Percentiles rank a stretch among this genome's conserved stretches.
These are phyloP conservation scores for Platypus cylindrus DNA, from an alignment of 2,888 invertebrate genomes.

Conservation along the genomic window DNA sequence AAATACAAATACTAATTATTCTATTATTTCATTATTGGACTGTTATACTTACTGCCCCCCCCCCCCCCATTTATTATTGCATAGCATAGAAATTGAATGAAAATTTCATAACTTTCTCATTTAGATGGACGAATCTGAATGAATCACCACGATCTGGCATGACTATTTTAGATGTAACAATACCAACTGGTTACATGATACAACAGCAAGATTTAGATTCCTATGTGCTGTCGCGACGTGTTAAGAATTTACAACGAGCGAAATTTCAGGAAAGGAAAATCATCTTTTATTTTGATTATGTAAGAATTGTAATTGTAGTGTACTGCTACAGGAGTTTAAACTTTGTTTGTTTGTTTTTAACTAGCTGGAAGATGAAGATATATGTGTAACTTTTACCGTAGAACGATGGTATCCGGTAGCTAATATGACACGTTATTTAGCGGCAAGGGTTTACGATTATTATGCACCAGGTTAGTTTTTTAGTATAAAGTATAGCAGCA, in stretches of 20 bases:
- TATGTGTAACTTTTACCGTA: slow-evolving; percentile 84
- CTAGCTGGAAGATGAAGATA: slow-evolving; percentile 68
- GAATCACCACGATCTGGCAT: slow-evolving; percentile 79
- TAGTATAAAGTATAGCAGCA: background rate
- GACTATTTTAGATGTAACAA: slow-evolving; percentile 74
- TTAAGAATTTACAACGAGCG: slow-evolving; percentile 73
- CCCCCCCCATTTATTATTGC: background rate
- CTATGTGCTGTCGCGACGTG: slow-evolving; percentile 68
- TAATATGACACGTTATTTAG: slow-evolving; percentile 87
- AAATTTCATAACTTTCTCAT: slow-evolving; percentile 10
- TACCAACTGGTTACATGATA: slow-evolving; percentile 84
- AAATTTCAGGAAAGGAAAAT: slow-evolving; percentile 71
- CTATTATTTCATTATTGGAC: no score
- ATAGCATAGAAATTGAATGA: background rate
- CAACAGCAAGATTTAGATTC: slow-evolving; percentile 80
- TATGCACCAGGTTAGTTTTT: slow-evolving; percentile 72
- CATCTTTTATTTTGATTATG: slow-evolving; percentile 86
- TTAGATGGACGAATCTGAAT: slow-evolving; percentile 62
- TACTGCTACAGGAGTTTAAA: no score
- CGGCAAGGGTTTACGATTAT: slow-evolving; percentile 86
- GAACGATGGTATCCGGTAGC: slow-evolving; percentile 95
- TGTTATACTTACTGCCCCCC: no score
- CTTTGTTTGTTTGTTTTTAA: slow-evolving; percentile 2
- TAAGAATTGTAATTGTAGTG: slow-evolving; percentile 33
- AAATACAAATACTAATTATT: no score